A percentile compares a stretch with the other conserved stretches of the same genome.
These are phyloP conservation scores for Neotoma lepida DNA, from an alignment of 2,113 vertebrate genomes.

Conservation along the genomic window DNA sequence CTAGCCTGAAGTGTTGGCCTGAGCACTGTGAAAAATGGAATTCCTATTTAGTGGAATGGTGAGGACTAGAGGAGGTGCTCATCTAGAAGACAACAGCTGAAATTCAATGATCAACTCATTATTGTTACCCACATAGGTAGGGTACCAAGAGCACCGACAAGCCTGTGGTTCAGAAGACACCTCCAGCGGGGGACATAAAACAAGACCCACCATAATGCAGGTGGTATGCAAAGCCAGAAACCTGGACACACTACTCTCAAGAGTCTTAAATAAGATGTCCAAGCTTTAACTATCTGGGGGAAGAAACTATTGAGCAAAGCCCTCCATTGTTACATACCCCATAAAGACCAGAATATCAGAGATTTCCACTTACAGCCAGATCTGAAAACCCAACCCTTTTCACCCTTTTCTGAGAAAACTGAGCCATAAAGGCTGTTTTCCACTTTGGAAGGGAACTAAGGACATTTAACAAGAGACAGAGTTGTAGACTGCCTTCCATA, in stretches of 20 bases:
- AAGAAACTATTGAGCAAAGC: background rate
- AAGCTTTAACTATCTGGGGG: background rate
- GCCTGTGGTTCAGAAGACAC: background rate
- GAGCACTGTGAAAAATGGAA: background rate
- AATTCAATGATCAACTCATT: rapidly evolving
- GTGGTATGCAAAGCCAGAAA: background rate
- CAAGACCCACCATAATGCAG: background rate
- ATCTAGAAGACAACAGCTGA: background rate
- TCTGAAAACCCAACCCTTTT: background rate
- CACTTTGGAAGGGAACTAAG: background rate
- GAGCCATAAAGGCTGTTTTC: background rate
- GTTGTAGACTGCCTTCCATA: background rate
- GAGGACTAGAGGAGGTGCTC: background rate
- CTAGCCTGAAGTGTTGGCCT: background rate
- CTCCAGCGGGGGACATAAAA: background rate
- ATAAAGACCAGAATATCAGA: background rate
- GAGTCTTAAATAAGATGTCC: background rate
- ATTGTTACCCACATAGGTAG: background rate
- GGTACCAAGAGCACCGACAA: background rate
- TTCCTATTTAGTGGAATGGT: background rate
- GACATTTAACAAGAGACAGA: background rate
- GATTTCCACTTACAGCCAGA: background rate
- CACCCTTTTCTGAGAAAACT: background rate
- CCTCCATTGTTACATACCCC: background rate
- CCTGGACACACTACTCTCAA: background rate